Base-by-base conservation (phyloP, 2,888 invertebrate species). In the Perizoma affinitatum region DNA sequence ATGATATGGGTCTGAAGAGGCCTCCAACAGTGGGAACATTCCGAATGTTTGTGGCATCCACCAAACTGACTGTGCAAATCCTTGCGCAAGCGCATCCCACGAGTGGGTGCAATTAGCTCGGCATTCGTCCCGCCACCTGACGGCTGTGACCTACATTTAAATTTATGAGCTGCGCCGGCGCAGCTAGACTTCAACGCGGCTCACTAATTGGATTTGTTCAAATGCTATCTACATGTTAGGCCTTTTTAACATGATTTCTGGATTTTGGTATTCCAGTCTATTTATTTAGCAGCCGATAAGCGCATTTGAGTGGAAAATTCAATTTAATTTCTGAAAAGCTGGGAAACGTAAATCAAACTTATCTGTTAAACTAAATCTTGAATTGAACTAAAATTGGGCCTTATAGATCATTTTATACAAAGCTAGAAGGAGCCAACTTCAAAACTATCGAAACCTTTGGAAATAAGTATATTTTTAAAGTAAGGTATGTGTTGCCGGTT, bases 131-230 rank as follows among this genome's bases (percentile, higher is more conserved):
- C 50, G 61, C 58, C 62, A 68, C 64, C 57, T 66, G 68, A 64
- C 58, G 62, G 38, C 49, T 64, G 56, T 57, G 66, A 59, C 68
- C 68, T 33, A 68, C 68, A 61, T 66, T 54, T 5, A 35, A 45
- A 61, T 52, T 56, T 61, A 56, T 56, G 38, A 48, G 47, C 47
- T 6, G 40, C 38, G 42, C 35, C 33, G 51, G 51, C 38, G 22
- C 47, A n/a, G 36, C 48, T 49, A 49, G 49, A 49, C 55, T 48
- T 49, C 42, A 35, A 11, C 36, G 41, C 43, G 22, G 44, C 38
- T 40, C 42, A 34, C 56, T 56, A 61, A 61, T 61, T 61, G 58
- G 58, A 47, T 47, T 52, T 46, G 52, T 57, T 51, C 41, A 46
- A 57, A 46, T 58, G 50, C 52, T 44, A 53, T 44, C 52, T 53